Conservation (phyloP, 2,888 invertebrate genomes). For the Laothoe populi region DNA sequence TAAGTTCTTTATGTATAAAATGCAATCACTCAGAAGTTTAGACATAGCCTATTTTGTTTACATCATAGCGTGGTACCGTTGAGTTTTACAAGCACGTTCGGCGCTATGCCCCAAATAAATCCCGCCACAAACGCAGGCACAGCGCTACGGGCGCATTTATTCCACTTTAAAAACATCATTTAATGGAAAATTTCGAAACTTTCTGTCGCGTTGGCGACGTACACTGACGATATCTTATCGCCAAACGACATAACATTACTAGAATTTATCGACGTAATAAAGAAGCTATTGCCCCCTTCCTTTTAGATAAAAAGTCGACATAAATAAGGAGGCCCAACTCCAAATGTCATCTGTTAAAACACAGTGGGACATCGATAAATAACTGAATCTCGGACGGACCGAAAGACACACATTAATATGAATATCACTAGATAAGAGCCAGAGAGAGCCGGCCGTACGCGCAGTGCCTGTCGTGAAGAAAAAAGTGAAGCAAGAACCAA, state of each 20-base stretch:
- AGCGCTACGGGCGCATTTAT: conserved; percentile 40
- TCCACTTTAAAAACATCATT: conserved; percentile 28
- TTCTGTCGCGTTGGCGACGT: conserved; percentile 33
- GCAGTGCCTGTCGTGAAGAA: conserved; percentile 71
- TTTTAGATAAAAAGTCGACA: conserved; percentile 62
- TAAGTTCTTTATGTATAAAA: conserved; percentile 80
- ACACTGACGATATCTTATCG: conserved; percentile 41
- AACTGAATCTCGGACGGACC: conserved; percentile 25
- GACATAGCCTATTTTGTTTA: conserved; percentile 80
- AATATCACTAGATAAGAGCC: conserved; percentile 63
- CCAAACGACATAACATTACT: conserved; percentile 41
- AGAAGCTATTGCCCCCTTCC: conserved; percentile 63
- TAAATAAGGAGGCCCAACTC: conserved; percentile 60
- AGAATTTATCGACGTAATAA: conserved; percentile 49
- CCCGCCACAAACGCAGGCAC: conserved; percentile 64
- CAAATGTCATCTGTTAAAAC: conserved; percentile 39
- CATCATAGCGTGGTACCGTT: conserved; percentile 76
- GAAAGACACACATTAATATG: conserved; percentile 32
- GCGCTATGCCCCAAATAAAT: conserved; percentile 60
- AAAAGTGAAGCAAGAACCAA: conserved; percentile 74
- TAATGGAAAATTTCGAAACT: conserved; percentile 38
- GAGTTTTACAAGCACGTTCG: conserved; percentile 77
- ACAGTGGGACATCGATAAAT: conserved; percentile 29
- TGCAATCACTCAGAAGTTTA: conserved; percentile 82
- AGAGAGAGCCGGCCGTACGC: conserved; percentile 71